Evolutionary conservation across 2,888 invertebrate species (phyloP).

Genomic region (Podabrus alpinus): DNA sequence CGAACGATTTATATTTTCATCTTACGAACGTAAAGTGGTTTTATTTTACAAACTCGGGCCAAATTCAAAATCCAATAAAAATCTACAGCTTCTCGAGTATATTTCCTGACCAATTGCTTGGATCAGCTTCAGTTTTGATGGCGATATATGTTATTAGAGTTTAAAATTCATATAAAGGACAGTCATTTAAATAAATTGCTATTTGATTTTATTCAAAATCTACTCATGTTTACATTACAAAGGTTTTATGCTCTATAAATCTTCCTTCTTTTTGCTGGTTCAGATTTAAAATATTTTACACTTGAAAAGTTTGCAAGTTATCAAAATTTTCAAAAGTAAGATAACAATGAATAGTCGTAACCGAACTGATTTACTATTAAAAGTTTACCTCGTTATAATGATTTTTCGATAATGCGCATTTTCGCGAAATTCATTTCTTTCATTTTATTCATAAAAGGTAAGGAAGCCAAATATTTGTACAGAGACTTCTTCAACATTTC

Average conservation of each 20-base stretch:
- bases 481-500: neutral
- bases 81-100: conserved; percentile 8
- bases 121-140: conserved; percentile 5
- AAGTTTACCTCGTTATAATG: neutral
- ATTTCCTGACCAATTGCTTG: conserved; percentile 14
- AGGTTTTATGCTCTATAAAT: conserved; percentile 1
- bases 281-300: neutral
- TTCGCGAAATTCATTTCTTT: neutral
- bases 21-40: neutral
- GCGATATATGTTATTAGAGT: conserved; percentile 10
- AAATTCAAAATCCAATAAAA: conserved; percentile 13
- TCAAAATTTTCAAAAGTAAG: neutral
- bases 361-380: neutral
- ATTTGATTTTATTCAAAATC: conserved; percentile 7
- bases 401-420: neutral
- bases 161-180: conserved; percentile 6
- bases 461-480: neutral
- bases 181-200: conserved; percentile 12
- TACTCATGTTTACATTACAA: conserved; percentile 1
- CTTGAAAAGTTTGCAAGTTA: neutral
- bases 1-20: neutral
- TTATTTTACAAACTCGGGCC: neutral
- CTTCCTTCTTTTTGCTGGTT: neutral
- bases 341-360: neutral
- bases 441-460: neutral